Conservation (phyloP, 1,140 invertebrate species). For the Hirudo medicinalis region DNA sequence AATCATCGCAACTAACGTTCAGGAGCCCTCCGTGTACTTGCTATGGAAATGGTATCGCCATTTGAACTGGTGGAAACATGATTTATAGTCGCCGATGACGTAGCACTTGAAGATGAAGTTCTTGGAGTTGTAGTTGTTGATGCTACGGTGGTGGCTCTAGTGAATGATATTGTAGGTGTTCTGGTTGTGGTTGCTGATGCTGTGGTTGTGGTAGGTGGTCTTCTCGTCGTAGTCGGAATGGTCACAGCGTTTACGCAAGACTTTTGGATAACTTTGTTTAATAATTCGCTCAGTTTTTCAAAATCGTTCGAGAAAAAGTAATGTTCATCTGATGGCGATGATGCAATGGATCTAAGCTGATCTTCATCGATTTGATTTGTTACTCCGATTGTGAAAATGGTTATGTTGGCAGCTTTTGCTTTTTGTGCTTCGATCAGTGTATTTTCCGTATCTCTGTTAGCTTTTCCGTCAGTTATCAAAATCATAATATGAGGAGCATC, state of each 20-base stretch:
- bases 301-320: conserved; percentile 7
- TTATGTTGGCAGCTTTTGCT: conserved; percentile 7
- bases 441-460: conserved; percentile 13
- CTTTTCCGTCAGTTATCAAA: conserved; percentile 17
- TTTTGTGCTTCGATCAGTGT: conserved; percentile 3
- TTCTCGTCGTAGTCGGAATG: conserved; percentile 8
- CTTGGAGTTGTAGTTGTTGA: background rate
- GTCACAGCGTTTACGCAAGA: background rate
- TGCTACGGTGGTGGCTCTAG: background rate
- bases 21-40: background rate
- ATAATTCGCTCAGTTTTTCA: background rate
- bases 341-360: conserved; percentile 8
- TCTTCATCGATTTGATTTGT: conserved; percentile 16
- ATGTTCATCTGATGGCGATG: background rate
- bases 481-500: conserved; percentile 10
- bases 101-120: conserved; percentile 3
- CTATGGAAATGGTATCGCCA: background rate
- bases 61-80: background rate
- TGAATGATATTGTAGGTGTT: background rate
- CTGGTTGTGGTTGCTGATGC: background rate
- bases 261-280: background rate
- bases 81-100: background rate
- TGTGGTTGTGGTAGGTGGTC: background rate
- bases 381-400: conserved; percentile 16
- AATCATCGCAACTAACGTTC: background rate